These are phyloP conservation scores for Pyrrhia umbra DNA, from an alignment of 2,888 invertebrate genomes.

Conservation along the genomic window DNA sequence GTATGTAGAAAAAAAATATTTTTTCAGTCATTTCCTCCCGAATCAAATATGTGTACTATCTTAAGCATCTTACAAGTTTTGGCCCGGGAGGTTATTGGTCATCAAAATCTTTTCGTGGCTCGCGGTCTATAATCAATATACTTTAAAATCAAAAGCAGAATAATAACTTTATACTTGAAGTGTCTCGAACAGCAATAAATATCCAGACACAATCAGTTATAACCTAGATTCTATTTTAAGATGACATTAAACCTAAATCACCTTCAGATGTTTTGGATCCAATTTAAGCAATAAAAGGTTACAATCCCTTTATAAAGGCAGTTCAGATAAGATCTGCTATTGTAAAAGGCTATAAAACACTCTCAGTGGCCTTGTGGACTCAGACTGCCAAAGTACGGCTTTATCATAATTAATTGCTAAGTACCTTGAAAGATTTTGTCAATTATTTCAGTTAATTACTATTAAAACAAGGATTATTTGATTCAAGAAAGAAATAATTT, in stretches of 20 bases:
- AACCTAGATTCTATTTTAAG: constrained; percentile 20
- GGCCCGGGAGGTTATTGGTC: too few relatives aligned
- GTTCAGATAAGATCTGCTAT: constrained; percentile 53
- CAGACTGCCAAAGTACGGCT: constrained; percentile 25
- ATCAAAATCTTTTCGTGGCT: too few relatives aligned
- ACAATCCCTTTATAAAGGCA: constrained; percentile 46
- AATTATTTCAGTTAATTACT: background rate
- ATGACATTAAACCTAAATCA: constrained; percentile 40
- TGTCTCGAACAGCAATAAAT: background rate
- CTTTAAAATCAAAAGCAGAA: background rate
- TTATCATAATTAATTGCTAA: background rate
- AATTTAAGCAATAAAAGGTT: constrained; percentile 55
- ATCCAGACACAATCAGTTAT: background rate
- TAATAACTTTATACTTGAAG: background rate
- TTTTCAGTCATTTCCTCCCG: too few relatives aligned
- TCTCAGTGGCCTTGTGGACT: constrained; percentile 29
- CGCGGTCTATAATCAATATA: background rate
- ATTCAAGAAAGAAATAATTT: too few relatives aligned
- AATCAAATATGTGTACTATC: too few relatives aligned
- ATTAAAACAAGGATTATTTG: too few relatives aligned
- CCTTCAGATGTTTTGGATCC: constrained; percentile 43
- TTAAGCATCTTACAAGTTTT: too few relatives aligned
- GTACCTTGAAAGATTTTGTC: too few relatives aligned
- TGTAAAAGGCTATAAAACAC: constrained; percentile 53
- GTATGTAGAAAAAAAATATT: too few relatives aligned